Conservation (phyloP, 2,113 vertebrate genomes). For the Pandion haliaetus region DNA sequence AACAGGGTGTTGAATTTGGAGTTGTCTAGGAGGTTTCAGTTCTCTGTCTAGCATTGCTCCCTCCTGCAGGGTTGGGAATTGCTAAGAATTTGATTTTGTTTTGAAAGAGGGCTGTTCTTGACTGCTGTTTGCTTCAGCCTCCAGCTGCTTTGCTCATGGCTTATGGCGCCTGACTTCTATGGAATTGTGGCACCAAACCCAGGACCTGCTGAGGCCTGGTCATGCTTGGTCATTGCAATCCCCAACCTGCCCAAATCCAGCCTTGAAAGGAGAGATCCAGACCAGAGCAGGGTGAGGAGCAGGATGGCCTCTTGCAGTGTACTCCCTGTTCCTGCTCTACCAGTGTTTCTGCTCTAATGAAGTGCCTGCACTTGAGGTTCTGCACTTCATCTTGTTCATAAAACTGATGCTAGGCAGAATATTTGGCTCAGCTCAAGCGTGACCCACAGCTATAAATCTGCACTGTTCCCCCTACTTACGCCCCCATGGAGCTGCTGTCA, state of each 20-base stretch:
- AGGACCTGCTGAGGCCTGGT: background rate
- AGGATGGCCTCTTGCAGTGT: background rate
- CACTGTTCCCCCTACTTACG: background rate
- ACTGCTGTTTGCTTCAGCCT: background rate
- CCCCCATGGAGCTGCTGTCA: slow-evolving; percentile 47
- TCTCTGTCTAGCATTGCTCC: background rate
- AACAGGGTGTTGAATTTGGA: background rate
- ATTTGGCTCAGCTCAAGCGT: slow-evolving; percentile 6
- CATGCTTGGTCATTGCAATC: background rate
- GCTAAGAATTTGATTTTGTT: slow-evolving; percentile 1
- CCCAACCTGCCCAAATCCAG: background rate
- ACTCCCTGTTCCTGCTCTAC: background rate
- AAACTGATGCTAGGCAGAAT: slow-evolving; percentile 56
- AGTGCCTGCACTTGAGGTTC: background rate
- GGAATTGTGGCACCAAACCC: background rate
- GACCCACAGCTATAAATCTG: slow-evolving; percentile 61
- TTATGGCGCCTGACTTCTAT: rapidly evolving
- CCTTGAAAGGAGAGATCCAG: background rate
- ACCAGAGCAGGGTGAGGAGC: background rate
- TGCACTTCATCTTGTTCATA: slow-evolving; percentile 49
- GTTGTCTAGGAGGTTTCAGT: background rate
- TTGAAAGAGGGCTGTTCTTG: background rate
- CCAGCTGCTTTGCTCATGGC: background rate
- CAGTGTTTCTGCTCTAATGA: background rate
- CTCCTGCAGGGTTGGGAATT: background rate